phyloP scores from a whole-genome alignment of 2,888 invertebrate species.

The Stenodera caucasica region DNA sequence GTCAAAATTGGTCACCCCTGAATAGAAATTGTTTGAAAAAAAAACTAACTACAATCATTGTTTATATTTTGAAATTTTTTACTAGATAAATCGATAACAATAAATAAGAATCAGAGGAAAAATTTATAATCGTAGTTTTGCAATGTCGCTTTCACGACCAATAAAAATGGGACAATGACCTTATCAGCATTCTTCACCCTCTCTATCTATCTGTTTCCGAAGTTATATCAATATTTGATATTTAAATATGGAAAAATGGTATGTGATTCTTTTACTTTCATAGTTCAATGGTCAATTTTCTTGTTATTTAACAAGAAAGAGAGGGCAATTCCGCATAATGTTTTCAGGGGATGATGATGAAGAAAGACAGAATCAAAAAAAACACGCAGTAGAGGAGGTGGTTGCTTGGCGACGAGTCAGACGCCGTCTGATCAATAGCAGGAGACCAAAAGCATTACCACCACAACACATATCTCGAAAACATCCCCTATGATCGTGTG shows the following conservation, averaged over 20 bases:
- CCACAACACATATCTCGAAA: background rate
- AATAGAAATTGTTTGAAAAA: too few relatives aligned
- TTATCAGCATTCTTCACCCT: conserved; percentile 10
- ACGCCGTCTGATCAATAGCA: conserved; percentile 52
- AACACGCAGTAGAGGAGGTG: conserved; percentile 30
- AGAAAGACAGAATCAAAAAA: conserved; percentile 18
- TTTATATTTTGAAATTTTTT: too few relatives aligned
- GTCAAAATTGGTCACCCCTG: too few relatives aligned
- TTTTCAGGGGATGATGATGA: background rate
- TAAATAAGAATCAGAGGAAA: too few relatives aligned
- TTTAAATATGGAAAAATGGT: background rate
- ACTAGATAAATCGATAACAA: too few relatives aligned
- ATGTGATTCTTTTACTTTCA: background rate
- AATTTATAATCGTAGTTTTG: too few relatives aligned
- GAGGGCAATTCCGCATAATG: background rate
- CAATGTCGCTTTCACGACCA: too few relatives aligned
- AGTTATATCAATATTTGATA: too few relatives aligned
- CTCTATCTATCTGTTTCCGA: too few relatives aligned
- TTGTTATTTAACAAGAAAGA: background rate
- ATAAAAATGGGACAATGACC: conserved; percentile 20
- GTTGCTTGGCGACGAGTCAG: conserved; percentile 51
- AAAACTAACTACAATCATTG: too few relatives aligned
- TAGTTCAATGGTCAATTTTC: background rate
- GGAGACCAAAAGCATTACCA: conserved; percentile 35
- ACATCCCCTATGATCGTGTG: too few relatives aligned